Evolutionary conservation across 2,888 invertebrate species (phyloP), one percentile per base, ranked within the genome.

Genomic region (Formica aserva): DNA sequence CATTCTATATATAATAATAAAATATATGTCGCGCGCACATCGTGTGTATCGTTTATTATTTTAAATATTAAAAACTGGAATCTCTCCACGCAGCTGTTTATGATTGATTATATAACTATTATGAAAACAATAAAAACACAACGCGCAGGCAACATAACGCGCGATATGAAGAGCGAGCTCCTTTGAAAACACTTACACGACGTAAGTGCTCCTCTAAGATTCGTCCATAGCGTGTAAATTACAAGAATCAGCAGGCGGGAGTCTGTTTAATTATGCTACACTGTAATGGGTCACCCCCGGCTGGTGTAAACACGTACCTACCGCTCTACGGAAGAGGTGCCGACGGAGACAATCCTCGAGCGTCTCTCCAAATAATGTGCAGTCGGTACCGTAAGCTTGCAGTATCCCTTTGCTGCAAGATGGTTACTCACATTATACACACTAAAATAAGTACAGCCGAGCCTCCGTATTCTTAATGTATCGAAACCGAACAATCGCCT

Each of bases 191-290:
- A 67, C 57, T 67, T 48, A 77, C 29, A 26, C 32, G 26, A 52
- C 29, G 15, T n/a, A 65, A 78, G 71, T 48, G 85, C 63, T 65
- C 22, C 38, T 78, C 55, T 57, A 75, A 76, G n/a, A 2, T 76
- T 89, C 80, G 78, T 66, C n/a, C 65, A 57, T 66, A 55, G 77
- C 84, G 83, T 76, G 78, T 83, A 84, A 91, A 88, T 91, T 78
- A 48, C n/a, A 69, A 69, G 69, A 72, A 67, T 78, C 74, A 71
- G 76, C 82, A 85, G 69, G 26, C 63, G 86, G 89, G 74, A 86
- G 86, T 91, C 88, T 91, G 90, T 92, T 90, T 91, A 88, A 92
- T 92, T 87, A 85, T 69, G 15, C 45, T 80, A 22, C 35, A 84
- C 85, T 69, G 48, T 88, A 91, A 91, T 35, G 52, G 45, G 65